Evolutionary conservation across 1,140 invertebrate species (phyloP).

Genomic region (Laupala kohalensis): DNA sequence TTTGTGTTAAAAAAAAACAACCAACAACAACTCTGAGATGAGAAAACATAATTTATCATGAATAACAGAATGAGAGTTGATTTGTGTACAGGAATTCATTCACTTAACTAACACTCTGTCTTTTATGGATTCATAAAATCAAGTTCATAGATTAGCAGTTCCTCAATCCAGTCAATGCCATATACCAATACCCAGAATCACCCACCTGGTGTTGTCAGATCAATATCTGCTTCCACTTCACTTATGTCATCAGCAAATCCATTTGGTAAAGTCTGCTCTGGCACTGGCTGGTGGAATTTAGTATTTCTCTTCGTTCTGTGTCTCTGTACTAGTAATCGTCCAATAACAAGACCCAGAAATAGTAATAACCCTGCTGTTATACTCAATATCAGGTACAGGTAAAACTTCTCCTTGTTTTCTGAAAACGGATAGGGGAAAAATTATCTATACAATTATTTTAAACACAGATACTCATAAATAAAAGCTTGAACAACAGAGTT

Average conservation of each 20-base stretch:
- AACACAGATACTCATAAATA: too few relatives aligned
- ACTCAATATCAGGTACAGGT: conserved; percentile 61
- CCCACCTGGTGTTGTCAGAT: conserved; percentile 34
- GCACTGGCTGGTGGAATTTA: conserved; percentile 37
- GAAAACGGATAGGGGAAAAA: conserved; percentile 27
- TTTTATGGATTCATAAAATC: too few relatives aligned
- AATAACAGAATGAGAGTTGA: too few relatives aligned
- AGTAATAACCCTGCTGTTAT: conserved; percentile 50
- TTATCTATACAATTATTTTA: conserved; percentile 6
- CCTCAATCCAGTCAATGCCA: too few relatives aligned
- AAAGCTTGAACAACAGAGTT: too few relatives aligned
- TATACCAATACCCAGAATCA: too few relatives aligned
- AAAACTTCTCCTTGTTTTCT: conserved; percentile 67
- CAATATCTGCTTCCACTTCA: conserved; percentile 57
- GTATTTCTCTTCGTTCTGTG: conserved; percentile 37
- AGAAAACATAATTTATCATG: too few relatives aligned
- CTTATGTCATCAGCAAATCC: conserved; percentile 57
- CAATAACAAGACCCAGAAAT: conserved; percentile 50
- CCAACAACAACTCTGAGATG: too few relatives aligned
- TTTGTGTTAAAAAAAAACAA: too few relatives aligned
- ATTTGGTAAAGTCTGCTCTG: conserved; percentile 46
- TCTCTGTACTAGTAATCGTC: conserved; percentile 44
- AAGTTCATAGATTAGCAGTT: too few relatives aligned
- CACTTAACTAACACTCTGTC: too few relatives aligned
- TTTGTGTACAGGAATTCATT: too few relatives aligned